Evolutionary conservation across 2,797 vertebrate genomes (phyloP).

Genomic region (Smutsia gigantea): DNA sequence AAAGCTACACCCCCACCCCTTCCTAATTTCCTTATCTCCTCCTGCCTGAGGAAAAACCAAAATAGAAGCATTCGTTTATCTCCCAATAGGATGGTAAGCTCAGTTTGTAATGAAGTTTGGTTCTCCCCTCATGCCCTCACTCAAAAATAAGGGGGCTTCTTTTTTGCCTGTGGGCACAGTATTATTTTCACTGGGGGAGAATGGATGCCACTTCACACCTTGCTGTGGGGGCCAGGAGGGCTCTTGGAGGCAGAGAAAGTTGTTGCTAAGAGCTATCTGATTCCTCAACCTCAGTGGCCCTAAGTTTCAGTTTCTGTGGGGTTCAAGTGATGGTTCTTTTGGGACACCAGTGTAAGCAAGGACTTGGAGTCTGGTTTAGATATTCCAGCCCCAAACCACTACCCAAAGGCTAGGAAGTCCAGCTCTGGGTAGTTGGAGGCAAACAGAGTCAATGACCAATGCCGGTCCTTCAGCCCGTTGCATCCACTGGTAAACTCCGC

Average conservation of each 20-base stretch:
- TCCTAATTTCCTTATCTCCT: constrained; percentile 59
- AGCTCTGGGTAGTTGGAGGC: constrained; percentile 6
- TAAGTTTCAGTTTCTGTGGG: not conserved
- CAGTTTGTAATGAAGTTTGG: constrained; percentile 6
- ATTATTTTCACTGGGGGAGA: not conserved
- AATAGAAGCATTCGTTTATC: constrained; percentile 36
- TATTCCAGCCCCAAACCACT: not conserved
- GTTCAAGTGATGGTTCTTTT: not conserved
- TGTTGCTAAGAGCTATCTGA: not conserved
- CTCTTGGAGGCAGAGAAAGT: not conserved
- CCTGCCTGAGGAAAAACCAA: constrained; percentile 55
- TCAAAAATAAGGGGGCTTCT: not conserved
- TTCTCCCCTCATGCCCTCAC: not conserved
- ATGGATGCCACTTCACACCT: not conserved
- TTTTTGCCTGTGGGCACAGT: not conserved
- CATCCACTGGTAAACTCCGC: constrained; percentile 79
- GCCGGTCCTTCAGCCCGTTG: constrained; percentile 66
- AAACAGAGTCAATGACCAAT: not conserved
- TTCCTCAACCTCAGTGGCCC: not conserved
- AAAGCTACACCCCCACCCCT: not conserved
- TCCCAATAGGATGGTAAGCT: not conserved
- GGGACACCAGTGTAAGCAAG: not conserved
- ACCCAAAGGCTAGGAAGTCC: not conserved
- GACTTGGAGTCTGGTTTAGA: not conserved
- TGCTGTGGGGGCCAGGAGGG: not conserved